Conservation (phyloP, 2,797 vertebrate species). For the Anguilla pacifica region DNA sequence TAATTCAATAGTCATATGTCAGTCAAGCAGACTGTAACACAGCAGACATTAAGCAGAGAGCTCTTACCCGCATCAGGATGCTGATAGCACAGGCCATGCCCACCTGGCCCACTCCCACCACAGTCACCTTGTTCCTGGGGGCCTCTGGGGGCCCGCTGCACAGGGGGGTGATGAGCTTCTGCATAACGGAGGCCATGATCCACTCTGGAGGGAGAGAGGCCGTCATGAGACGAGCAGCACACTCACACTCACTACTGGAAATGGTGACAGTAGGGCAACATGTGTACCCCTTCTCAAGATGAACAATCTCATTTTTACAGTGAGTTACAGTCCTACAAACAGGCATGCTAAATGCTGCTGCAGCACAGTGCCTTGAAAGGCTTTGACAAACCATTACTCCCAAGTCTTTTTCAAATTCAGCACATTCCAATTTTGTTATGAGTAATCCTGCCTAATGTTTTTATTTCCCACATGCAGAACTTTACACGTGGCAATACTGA, state of each 20-base stretch:
- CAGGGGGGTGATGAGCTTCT: conserved; percentile 83
- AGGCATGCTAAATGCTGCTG: neutral
- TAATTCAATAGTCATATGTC: neutral
- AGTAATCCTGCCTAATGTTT: no score
- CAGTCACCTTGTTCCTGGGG: conserved; percentile 88
- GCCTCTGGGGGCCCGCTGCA: conserved; percentile 42
- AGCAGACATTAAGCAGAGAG: neutral
- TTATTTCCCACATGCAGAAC: no score
- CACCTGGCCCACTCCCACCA: conserved; percentile 93
- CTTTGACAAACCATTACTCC: no score
- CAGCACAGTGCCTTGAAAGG: no score
- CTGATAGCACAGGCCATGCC: conserved; percentile 95
- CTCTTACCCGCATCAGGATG: conserved; percentile 85
- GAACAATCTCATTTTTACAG: neutral
- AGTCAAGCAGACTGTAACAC: neutral
- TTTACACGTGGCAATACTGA: no score
- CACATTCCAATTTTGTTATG: no score
- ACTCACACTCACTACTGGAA: neutral
- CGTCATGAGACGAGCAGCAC: neutral
- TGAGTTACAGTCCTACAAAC: neutral
- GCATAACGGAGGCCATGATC: conserved; percentile 85
- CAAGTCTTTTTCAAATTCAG: no score
- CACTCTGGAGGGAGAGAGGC: conserved; percentile 36
- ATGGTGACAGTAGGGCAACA: neutral
- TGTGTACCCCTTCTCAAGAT: neutral